Percentiles rank a stretch among this genome's conserved stretches.
These are phyloP conservation scores for Branchellion lobata DNA, from an alignment of 2,888 invertebrate species.

Conservation along the genomic window DNA sequence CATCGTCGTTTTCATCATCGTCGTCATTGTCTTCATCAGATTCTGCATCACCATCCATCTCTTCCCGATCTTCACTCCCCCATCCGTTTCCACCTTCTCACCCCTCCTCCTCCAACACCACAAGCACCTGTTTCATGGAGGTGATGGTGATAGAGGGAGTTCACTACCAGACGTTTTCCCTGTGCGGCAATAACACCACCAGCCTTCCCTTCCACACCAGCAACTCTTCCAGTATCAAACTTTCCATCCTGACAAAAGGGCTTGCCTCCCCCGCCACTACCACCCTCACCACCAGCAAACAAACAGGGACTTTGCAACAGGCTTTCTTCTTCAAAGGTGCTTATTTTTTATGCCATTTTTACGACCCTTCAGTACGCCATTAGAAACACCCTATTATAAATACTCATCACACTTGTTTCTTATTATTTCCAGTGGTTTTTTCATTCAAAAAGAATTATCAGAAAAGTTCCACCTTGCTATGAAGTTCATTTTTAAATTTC, in stretches of 20 bases:
- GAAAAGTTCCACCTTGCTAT: too few species aligned
- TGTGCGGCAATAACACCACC: not conserved
- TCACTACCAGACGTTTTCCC: too few species aligned
- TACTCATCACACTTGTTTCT: not conserved
- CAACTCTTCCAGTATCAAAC: not conserved
- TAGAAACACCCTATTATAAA: too few species aligned
- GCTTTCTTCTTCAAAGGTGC: constrained; percentile 11
- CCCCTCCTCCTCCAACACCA: too few species aligned
- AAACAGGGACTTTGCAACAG: not conserved
- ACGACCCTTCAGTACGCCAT: not conserved
- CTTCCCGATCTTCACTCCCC: too few species aligned
- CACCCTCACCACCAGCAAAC: not conserved
- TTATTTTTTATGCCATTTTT: not conserved
- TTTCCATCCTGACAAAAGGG: not conserved
- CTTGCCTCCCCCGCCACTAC: not conserved
- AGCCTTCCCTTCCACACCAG: not conserved
- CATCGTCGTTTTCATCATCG: not conserved
- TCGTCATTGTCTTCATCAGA: not conserved
- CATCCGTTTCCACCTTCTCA: too few species aligned
- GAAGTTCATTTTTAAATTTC: too few species aligned
- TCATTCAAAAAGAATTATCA: too few species aligned
- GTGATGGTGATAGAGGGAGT: too few species aligned
- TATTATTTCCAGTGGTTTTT: not conserved
- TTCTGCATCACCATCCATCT: constrained; percentile 12
- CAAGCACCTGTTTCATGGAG: too few species aligned